Conservation (phyloP, 2,797 vertebrate species). For the Coreius guichenoti region DNA sequence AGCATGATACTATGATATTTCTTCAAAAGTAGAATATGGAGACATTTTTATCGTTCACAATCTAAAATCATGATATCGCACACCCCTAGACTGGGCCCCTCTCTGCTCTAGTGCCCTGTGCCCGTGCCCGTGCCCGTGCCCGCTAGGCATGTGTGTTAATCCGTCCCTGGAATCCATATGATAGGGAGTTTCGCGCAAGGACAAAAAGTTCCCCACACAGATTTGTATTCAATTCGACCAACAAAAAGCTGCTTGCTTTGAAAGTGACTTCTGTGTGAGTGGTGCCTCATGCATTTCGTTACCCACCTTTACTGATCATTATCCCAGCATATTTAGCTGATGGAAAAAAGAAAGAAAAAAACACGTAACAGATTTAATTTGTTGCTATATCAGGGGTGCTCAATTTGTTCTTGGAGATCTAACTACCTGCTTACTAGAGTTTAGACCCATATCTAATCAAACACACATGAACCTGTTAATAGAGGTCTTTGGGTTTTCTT, state of each 20-base stretch:
- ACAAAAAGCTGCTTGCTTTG: not conserved
- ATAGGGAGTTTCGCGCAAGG: not conserved
- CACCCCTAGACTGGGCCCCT: too few relatives aligned
- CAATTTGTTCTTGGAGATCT: not conserved
- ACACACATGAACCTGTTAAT: not conserved
- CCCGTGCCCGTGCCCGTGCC: too few relatives aligned
- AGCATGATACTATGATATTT: too few relatives aligned
- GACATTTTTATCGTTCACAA: too few relatives aligned
- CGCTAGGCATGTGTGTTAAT: too few relatives aligned
- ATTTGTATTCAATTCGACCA: not conserved
- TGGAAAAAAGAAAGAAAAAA: not conserved
- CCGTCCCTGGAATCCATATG: too few relatives aligned
- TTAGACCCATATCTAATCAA: not conserved
- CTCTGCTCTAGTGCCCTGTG: too few relatives aligned
- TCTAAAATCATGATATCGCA: too few relatives aligned
- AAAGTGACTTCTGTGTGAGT: not conserved
- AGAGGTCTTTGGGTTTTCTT: not conserved
- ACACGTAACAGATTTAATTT: not conserved
- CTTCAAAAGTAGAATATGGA: too few relatives aligned
- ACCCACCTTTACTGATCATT: not conserved
- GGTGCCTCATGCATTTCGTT: not conserved
- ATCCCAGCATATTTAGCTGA: not conserved
- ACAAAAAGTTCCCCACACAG: not conserved
- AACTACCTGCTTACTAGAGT: not conserved
- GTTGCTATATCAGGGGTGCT: not conserved